These are phyloP conservation scores for Cyanistes caeruleus DNA, from an alignment of 2,113 vertebrate species.

Conservation along the genomic window DNA sequence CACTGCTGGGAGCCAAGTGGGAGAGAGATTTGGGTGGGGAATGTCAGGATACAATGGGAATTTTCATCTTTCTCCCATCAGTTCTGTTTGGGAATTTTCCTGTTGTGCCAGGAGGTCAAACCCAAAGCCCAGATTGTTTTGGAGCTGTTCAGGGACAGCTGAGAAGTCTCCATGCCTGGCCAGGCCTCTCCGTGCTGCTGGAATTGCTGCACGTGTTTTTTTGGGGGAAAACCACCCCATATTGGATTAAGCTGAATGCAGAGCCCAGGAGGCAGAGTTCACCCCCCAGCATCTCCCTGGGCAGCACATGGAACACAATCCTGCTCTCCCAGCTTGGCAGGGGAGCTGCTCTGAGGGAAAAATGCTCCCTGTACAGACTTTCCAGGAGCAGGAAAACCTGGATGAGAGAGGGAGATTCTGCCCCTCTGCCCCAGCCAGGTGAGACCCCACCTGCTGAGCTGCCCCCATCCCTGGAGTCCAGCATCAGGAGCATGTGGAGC, in stretches of 20 bases:
- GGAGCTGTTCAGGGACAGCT: neutral
- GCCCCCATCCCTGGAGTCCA: neutral
- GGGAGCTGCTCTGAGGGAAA: neutral
- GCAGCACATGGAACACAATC: neutral
- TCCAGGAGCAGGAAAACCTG: neutral
- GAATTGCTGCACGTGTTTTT: neutral
- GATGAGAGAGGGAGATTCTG: neutral
- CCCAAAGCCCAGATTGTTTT: neutral
- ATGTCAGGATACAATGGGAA: rapidly evolving
- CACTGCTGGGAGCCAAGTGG: neutral
- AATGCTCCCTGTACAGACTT: neutral
- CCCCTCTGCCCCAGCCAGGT: neutral
- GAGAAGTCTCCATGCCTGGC: neutral
- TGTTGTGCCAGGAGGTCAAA: neutral
- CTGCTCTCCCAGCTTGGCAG: neutral
- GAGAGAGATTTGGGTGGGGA: neutral
- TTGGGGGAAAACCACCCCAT: neutral
- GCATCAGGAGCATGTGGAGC: rapidly evolving
- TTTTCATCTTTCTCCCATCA: neutral
- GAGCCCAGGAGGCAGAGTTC: neutral
- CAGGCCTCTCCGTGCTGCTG: neutral
- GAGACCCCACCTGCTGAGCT: neutral
- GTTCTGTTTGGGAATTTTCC: neutral
- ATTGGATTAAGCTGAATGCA: neutral
- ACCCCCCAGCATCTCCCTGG: neutral